Base-by-base conservation (phyloP, 2,113 vertebrate genomes). In the Puffinus mauretanicus region DNA sequence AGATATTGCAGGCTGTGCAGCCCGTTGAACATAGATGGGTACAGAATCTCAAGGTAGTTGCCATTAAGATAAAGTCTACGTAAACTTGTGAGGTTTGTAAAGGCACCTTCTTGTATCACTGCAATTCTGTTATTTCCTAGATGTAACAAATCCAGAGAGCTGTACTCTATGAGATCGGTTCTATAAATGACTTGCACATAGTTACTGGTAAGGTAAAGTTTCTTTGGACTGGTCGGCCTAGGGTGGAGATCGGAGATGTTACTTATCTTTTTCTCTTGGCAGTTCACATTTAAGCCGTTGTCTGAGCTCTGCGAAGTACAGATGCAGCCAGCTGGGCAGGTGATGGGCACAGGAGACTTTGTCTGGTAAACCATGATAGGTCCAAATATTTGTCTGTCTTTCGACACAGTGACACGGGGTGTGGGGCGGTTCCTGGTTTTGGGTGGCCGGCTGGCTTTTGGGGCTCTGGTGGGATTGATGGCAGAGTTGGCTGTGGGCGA, bases 351-450 rank as follows among this genome's bases (percentile, higher is more conserved):
- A 0, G 99, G 99, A 55, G 99, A 99, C 82, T 99, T 99, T 13
- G 99, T 99, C 98, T 99, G 99, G 96, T 99, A 99, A 87, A 99
- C 99, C 99, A 99, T 99, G 60, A 99, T 99, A 3, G 99, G 99
- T 72, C 99, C 99, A 11, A 99, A 99, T 82, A 99, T 99, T 73
- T 99, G 99, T 64, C 99, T 98, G 98, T 99, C 99, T 97, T 99
- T 99, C 1, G 99, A 98, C 58, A 98, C 98, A 10, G 98, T 99
- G 62, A 99, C 98, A 82, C 99, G 98, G 14, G 99, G 98, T 4
- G 99, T 99, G 49, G 99, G 98, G n/a, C 99, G 98, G 95, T 99
- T 99, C 96, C 99, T 98, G 71, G 98, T 99, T 97, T 99, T 99
- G 75, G 99, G 99, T 3, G 99, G 99, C 29, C 99, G 98, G 78